These are phyloP conservation scores for Drosophila infuscata DNA, from an alignment of 2,888 invertebrate genomes.

Conservation along the genomic window DNA sequence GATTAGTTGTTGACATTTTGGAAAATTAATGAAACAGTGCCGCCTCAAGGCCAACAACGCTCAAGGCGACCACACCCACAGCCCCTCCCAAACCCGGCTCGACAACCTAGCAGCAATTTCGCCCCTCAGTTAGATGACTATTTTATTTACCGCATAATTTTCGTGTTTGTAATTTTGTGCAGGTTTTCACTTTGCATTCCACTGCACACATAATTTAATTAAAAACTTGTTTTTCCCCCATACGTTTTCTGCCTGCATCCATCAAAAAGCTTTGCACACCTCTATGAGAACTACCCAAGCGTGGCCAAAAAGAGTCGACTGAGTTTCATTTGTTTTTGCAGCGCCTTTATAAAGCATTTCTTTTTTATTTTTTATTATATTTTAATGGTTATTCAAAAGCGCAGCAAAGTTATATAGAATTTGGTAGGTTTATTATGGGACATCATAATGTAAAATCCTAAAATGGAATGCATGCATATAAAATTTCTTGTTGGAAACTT, in stretches of 20 bases:
- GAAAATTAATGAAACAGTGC: conserved; percentile 82
- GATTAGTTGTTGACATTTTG: conserved; percentile 83
- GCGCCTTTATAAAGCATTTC: conserved; percentile 52
- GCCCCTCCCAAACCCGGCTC: conserved; percentile 1
- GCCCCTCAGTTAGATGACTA: conserved; percentile 29
- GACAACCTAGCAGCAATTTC: background rate
- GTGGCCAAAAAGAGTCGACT: conserved; percentile 46
- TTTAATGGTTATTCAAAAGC: conserved; percentile 57
- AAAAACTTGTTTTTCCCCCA: conserved; percentile 52
- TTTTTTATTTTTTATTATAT: conserved; percentile 30
- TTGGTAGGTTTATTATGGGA: conserved; percentile 74
- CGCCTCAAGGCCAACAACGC: conserved; percentile 59
- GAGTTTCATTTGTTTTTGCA: conserved; percentile 62
- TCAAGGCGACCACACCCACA: conserved; percentile 30
- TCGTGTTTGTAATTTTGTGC: conserved; percentile 38
- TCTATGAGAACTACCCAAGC: conserved; percentile 50
- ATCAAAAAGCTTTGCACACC: conserved; percentile 61
- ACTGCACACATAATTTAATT: conserved; percentile 79
- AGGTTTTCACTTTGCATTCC: conserved; percentile 63
- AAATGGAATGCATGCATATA: conserved; percentile 41
- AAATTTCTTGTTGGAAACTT: conserved; percentile 22
- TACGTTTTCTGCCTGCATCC: conserved; percentile 37
- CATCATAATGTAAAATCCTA: conserved; percentile 45
- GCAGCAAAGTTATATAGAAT: conserved; percentile 70
- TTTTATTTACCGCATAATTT: conserved; percentile 74